Base-by-base conservation (phyloP, 2,888 invertebrate species). In the Meteorus cinctellus region DNA sequence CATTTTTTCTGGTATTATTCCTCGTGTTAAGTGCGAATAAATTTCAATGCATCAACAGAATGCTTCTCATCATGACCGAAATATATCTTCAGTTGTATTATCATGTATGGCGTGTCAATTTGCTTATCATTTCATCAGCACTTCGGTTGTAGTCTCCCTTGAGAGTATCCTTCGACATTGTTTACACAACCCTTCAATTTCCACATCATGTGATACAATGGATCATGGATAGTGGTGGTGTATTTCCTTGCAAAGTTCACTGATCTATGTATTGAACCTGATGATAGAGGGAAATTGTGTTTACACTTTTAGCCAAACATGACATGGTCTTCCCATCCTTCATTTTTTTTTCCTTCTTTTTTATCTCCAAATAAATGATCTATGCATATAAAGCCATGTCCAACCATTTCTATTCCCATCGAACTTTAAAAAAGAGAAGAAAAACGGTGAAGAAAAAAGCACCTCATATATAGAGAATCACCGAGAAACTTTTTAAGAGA, bases 1-100 rank as follows among this genome's bases (percentile, higher is more conserved):
- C 6, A n/a, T 74, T 66, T 72, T 69, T 78, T 79, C 79, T 69
- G 80, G 36, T 55, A 24, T 69, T 66, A 48, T 27, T 45, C 36
- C 48, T 24, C 24, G 1, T 24, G 19, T 60, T 65, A 34, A 66
- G 6, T 65, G 12, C n/a, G n/a, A 19, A 36, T 34, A 19, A 65
- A 65, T 65, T 41, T 67, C 34, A n/a, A 24, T n/a, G 27, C 48
- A 68, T 62, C 34, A 36, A 6, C 51, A 27, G 0, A 27, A 51
- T 67, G 45, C 8, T 60, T 62, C 68, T 51, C 65, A 41, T 70
- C 51, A 51, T 48, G 16, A 71, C 45, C 77, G 19, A 2, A 55
- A 55, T 55, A 55, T 8, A 19, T 24, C 8, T 24, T 2, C 41
- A 6, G 19, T 55, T 19, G 19, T 8, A 55, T 55, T 55, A 55